phyloP scores from a whole-genome alignment of 2,888 invertebrate genomes.

The Drosophila crucigera region DNA sequence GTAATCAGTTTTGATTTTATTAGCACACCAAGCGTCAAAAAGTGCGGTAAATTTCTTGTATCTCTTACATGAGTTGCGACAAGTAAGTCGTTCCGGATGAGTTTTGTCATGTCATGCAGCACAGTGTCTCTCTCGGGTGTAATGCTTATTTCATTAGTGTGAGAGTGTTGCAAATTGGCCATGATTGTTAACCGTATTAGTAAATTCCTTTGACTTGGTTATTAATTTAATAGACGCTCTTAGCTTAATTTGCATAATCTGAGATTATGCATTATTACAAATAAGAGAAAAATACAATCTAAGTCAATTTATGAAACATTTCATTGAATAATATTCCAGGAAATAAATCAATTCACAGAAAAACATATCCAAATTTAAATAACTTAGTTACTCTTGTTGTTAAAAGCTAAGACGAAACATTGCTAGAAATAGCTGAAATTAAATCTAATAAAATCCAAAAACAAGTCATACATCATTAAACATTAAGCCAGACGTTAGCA shows the following conservation, averaged over 20 bases:
- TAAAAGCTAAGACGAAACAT: not conserved
- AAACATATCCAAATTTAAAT: not conserved
- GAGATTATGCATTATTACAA: conserved; percentile 4
- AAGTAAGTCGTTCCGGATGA: conserved; percentile 16
- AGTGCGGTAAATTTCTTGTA: conserved; percentile 48
- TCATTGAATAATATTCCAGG: not conserved
- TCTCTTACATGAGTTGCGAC: conserved; percentile 36
- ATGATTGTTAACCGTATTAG: conserved; percentile 13
- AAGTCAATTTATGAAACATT: not conserved
- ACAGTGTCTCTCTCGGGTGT: not conserved
- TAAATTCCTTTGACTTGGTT: not conserved
- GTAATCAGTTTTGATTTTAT: conserved; percentile 81
- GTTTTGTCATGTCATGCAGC: conserved; percentile 8
- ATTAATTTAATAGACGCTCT: not conserved
- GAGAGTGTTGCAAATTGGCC: conserved; percentile 1
- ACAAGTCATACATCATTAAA: not conserved
- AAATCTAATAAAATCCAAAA: not conserved
- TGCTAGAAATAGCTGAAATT: not conserved
- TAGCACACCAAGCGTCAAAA: conserved; percentile 60
- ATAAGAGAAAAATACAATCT: not conserved
- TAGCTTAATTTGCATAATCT: conserved; percentile 2
- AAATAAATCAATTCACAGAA: not conserved
- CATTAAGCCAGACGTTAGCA: not conserved
- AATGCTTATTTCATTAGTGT: conserved; percentile 1
- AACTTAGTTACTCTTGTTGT: not conserved